phyloP scores from a whole-genome alignment of 2,797 vertebrate species.

The Philypnodon macrostomus region DNA sequence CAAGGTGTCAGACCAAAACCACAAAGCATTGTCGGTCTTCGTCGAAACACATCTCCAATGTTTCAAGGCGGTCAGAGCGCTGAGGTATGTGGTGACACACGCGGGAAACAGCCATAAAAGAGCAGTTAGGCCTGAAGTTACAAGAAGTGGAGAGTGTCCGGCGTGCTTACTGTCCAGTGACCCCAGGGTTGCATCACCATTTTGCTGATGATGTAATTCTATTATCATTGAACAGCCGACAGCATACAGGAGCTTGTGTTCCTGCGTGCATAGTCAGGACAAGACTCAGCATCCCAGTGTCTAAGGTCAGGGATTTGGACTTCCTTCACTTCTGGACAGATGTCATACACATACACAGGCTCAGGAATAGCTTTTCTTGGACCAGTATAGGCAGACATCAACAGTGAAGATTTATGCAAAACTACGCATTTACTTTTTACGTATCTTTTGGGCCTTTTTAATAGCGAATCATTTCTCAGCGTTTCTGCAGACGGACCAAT shows the following conservation, averaged over 20 bases:
- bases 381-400: too few species aligned
- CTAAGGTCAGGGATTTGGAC: slow-evolving; percentile 6
- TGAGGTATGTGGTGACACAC: not conserved
- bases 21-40: slow-evolving; percentile 7
- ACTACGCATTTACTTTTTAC: too few species aligned
- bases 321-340: not conserved
- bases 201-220: slow-evolving; percentile 7
- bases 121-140: slow-evolving; percentile 8
- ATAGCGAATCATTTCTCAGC: too few species aligned
- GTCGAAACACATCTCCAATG: slow-evolving; percentile 6
- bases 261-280: slow-evolving; percentile 4
- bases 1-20: slow-evolving; percentile 1
- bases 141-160: not conserved
- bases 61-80: slow-evolving; percentile 12
- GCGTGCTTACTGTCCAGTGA: slow-evolving; percentile 5
- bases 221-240: slow-evolving; percentile 4
- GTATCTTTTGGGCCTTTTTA: too few species aligned
- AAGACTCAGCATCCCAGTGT: slow-evolving; percentile 10
- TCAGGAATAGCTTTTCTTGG: too few species aligned
- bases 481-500: too few species aligned
- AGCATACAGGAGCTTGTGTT: slow-evolving; percentile 7
- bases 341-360: not conserved
- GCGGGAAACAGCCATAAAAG: slow-evolving; percentile 9
- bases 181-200: slow-evolving; percentile 5
- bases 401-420: too few species aligned